phyloP scores from a whole-genome alignment of 2,888 invertebrate species.

The Drosophila setosimentum region DNA sequence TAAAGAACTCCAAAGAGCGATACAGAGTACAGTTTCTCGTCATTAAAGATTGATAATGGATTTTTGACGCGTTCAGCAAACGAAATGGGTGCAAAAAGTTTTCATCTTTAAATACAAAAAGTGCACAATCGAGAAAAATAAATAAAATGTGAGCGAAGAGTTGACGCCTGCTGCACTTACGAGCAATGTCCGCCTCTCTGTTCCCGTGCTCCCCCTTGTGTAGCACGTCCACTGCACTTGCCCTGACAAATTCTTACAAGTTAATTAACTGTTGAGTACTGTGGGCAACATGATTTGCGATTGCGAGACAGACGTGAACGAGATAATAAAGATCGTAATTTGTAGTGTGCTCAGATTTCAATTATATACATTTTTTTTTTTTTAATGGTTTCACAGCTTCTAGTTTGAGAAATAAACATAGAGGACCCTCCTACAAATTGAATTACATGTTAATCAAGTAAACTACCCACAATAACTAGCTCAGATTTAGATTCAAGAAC shows the following conservation, averaged over 20 bases:
- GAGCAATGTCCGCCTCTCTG: neutral
- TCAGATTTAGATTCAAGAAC: neutral
- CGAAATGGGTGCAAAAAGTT: slow-evolving; percentile 21
- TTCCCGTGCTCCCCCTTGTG: neutral
- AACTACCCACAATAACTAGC: neutral
- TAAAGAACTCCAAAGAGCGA: neutral
- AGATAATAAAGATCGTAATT: neutral
- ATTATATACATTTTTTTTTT: neutral
- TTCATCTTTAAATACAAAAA: slow-evolving; percentile 12
- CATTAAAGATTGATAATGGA: slow-evolving; percentile 19
- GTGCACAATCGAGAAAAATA: neutral
- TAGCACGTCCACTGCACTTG: neutral
- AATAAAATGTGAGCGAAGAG: slow-evolving; percentile 27
- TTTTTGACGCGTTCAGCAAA: slow-evolving; percentile 4
- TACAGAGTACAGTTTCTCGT: neutral
- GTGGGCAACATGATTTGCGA: slow-evolving; percentile 14
- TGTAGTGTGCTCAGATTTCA: too few species aligned
- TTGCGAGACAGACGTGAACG: neutral
- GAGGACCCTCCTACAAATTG: neutral
- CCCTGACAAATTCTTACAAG: neutral
- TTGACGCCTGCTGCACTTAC: neutral
- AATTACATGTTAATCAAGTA: neutral
- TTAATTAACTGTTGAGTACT: slow-evolving; percentile 56
- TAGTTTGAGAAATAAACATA: neutral
- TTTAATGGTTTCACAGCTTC: neutral